These are phyloP conservation scores for Euwallacea fornicatus DNA, from an alignment of 1,140 invertebrate species.

Conservation along the genomic window DNA sequence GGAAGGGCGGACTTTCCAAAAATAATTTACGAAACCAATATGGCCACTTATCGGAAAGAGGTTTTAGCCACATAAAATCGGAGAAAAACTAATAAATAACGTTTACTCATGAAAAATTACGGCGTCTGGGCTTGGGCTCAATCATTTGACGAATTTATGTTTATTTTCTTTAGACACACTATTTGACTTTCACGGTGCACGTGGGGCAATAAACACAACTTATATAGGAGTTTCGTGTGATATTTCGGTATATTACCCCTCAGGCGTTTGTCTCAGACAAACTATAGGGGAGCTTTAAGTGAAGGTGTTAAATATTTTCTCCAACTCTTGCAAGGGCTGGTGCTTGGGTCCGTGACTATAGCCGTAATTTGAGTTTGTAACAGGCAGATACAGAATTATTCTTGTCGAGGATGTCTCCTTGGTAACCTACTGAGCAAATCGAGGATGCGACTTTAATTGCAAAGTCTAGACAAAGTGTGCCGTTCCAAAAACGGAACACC, in stretches of 20 bases:
- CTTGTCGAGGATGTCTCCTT: neutral
- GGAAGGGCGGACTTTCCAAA: neutral
- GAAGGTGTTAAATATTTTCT: neutral
- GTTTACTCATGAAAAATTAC: neutral
- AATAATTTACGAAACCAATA: neutral
- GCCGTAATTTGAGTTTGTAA: neutral
- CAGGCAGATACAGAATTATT: neutral
- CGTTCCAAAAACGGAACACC: slow-evolving; percentile 3
- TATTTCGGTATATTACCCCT: neutral
- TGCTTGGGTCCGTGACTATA: neutral
- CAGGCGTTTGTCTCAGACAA: neutral
- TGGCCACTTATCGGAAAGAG: too few relatives aligned
- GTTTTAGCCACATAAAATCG: neutral
- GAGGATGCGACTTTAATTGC: neutral
- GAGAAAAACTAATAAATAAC: neutral
- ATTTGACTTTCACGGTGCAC: neutral
- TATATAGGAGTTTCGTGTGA: slow-evolving; percentile 2
- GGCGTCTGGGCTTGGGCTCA: neutral
- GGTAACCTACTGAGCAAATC: neutral
- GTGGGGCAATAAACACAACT: slow-evolving; percentile 5
- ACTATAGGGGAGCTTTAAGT: neutral
- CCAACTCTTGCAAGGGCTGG: too few relatives aligned
- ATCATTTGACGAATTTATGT: slow-evolving; percentile 2
- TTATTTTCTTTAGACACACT: neutral
- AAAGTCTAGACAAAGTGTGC: slow-evolving; percentile 23